Percentiles rank a stretch among this genome's conserved stretches.
phyloP scores from a whole-genome alignment of 1,140 invertebrate genomes.

The Meloidogyne floridensis region DNA sequence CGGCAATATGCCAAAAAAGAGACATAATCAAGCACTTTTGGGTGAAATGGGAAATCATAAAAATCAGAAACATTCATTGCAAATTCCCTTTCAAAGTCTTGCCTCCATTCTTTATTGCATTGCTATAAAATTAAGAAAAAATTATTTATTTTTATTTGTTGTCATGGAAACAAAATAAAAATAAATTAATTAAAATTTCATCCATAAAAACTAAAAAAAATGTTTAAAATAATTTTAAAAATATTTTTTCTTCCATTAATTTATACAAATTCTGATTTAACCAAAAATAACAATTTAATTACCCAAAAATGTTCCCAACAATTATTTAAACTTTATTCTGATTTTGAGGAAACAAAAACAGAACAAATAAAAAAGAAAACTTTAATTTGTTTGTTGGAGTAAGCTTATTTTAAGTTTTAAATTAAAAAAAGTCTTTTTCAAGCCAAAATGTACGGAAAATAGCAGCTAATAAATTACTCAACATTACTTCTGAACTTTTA shows the following conservation, averaged over 20 bases:
- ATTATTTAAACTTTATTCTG: neutral
- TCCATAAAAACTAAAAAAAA: neutral
- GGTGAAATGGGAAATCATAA: slow-evolving; percentile 65
- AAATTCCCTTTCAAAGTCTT: slow-evolving; percentile 54
- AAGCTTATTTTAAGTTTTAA: neutral
- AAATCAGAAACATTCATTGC: slow-evolving; percentile 58
- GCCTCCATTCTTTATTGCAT: slow-evolving; percentile 59
- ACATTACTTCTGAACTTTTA: slow-evolving; percentile 4
- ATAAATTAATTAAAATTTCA: neutral
- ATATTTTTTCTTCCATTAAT: neutral
- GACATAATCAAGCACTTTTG: slow-evolving; percentile 55
- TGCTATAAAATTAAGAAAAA: slow-evolving; percentile 40
- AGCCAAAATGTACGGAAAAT: neutral
- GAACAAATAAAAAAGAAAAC: neutral
- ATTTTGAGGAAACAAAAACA: neutral
- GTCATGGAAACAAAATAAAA: slow-evolving; percentile 15
- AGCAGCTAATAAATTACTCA: neutral
- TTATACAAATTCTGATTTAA: neutral
- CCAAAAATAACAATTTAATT: neutral
- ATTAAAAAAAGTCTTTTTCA: neutral
- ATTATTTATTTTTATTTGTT: neutral
- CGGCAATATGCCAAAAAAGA: slow-evolving; percentile 58
- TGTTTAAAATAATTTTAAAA: neutral
- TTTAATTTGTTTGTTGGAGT: slow-evolving; percentile 10
- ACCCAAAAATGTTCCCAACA: slow-evolving; percentile 1